Evolutionary conservation across 1,140 invertebrate species (phyloP).

Genomic region (Dryas iulia): DNA sequence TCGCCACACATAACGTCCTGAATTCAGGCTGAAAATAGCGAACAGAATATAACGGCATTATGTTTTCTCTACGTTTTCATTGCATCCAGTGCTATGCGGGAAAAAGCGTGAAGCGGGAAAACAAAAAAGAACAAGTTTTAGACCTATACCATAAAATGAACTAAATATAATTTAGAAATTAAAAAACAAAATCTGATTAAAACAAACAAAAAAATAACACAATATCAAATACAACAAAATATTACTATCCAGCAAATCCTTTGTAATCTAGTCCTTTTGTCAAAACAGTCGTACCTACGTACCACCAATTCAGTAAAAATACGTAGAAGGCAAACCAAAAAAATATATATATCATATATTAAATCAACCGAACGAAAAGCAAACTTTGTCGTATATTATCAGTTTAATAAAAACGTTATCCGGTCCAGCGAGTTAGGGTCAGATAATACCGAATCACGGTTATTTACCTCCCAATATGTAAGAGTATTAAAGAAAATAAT

Average conservation of each 20-base stretch:
- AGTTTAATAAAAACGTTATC: constrained; percentile 38
- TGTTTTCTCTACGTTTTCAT: no score
- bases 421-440: constrained; percentile 27
- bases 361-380: constrained; percentile 1
- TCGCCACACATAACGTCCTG: no score
- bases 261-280: neutral
- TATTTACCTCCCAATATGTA: constrained; percentile 30
- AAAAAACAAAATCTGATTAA: no score
- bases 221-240: neutral
- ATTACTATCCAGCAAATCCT: neutral
- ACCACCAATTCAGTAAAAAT: neutral
- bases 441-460: constrained; percentile 35
- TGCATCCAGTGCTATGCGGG: no score
- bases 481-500: constrained; percentile 17
- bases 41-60: no score
- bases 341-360: neutral
- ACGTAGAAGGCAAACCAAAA: neutral
- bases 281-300: no score
- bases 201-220: neutral
- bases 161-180: no score
- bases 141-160: no score
- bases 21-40: no score
- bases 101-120: no score
- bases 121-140: no score
- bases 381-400: constrained; percentile 34